A percentile compares a stretch with the other conserved stretches of the same genome.
These are phyloP conservation scores for Iphiclides podalirius DNA, from an alignment of 2,888 invertebrate genomes.

Conservation along the genomic window DNA sequence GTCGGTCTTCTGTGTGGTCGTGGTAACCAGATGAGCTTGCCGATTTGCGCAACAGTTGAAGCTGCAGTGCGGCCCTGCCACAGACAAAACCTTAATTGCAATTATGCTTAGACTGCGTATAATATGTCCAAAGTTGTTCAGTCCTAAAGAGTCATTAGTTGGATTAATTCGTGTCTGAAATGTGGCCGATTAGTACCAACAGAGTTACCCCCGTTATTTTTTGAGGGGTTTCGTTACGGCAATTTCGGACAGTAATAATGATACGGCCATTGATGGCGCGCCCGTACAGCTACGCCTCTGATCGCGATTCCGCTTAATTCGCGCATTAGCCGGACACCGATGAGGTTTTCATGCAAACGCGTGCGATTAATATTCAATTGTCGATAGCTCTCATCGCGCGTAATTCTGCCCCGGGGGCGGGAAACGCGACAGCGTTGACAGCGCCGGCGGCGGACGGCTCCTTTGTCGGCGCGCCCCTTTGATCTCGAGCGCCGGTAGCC, in stretches of 20 bases:
- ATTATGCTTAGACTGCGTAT: no score
- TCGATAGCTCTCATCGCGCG: conserved; percentile 62
- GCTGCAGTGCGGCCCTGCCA: no score
- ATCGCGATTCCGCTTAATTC: conserved; percentile 12
- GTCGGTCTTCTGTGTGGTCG: no score
- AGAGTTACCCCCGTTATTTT: neutral
- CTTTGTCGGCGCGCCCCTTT: conserved; percentile 68
- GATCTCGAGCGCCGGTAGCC: conserved; percentile 73
- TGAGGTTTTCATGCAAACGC: conserved; percentile 59
- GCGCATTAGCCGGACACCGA: conserved; percentile 31
- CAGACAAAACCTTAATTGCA: no score
- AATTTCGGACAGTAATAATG: neutral
- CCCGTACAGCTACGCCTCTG: neutral
- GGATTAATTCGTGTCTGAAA: no score
- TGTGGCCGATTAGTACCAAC: no score
- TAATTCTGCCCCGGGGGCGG: conserved; percentile 63
- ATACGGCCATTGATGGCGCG: no score
- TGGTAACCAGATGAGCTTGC: no score
- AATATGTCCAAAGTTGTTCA: no score
- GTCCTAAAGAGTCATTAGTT: no score
- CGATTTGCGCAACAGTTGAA: no score
- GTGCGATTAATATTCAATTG: conserved; percentile 63
- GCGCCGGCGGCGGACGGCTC: conserved; percentile 61
- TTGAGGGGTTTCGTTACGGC: conserved; percentile 2
- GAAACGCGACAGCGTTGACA: conserved; percentile 73